Base-by-base conservation (phyloP, 2,113 vertebrate species). In the Oceanodroma tethys region DNA sequence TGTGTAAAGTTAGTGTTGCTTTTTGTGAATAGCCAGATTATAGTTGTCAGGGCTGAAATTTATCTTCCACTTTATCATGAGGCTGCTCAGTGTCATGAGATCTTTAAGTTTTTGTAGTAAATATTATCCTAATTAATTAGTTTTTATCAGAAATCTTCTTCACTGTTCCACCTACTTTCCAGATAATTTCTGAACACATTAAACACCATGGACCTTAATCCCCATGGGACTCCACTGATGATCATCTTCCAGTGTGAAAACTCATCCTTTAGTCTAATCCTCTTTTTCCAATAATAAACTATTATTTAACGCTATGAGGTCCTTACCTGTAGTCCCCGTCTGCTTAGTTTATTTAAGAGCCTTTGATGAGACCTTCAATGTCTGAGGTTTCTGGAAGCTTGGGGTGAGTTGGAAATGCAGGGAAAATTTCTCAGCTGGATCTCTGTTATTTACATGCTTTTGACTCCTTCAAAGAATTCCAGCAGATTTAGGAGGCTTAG, bases 401-500 rank as follows among this genome's bases (percentile, higher is more conserved):
- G 94, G 70, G 27, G 70, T 78, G 87, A 96, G 43, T 27, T 90
- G 66, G 92, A 94, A 93, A 88, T 48, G 50, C 48, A 76, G 88
- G 78, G 40, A 65, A 72, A 82, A 94, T 80, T 88, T 96, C 95
- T 94, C 93, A 94, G 89, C 91, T 94, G 83, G 80, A 86, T 87
- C 63, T 79, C 87, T 95, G 90, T 72, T 96, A 72, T 74, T 96
- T 86, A 62, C 70, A 56, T 87, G 74, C 66, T 95, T 93, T 91
- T 90, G 87, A 79, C 53, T 81, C 68, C 81, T 93, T 96, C 91
- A 93, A 38, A 96, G 93, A 86, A 96, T 94, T 96, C 89, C 95
- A 90, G 81, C 66, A 85, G 90, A 65, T 96, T 90, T 75, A 75
- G 73, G 83, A 95, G 53, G 66, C 78, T 95, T 45, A 67, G 53